A percentile compares a stretch with the other conserved stretches of the same genome.
Conservation (phyloP, 92 coral and sea anemone genomes). For the Blastomussa wellsi region DNA sequence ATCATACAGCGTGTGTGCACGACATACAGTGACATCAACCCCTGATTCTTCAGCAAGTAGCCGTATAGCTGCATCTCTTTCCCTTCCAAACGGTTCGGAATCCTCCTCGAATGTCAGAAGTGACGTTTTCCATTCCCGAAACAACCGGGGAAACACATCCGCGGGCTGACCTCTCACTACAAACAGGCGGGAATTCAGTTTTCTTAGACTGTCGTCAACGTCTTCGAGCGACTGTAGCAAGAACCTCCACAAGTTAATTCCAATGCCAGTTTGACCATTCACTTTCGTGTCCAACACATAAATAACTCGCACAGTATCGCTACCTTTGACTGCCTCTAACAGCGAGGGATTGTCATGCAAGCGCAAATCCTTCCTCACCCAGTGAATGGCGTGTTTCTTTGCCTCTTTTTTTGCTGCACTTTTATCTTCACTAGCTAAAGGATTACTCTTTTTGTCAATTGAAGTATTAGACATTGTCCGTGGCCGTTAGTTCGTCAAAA, state of each 20-base stretch:
- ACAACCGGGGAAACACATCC: conserved; percentile 72
- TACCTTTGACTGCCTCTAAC: conserved; percentile 68
- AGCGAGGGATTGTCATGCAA: conserved; percentile 95
- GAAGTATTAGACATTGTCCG: not conserved
- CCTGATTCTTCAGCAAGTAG: conserved; percentile 77
- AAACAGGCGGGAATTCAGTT: conserved; percentile 77
- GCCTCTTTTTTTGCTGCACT: not conserved
- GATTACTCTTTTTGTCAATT: not conserved
- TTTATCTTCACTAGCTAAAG: not conserved
- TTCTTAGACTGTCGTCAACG: conserved; percentile 77
- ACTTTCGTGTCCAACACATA: conserved; percentile 82
- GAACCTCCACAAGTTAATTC: conserved; percentile 81
- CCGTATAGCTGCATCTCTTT: conserved; percentile 80
- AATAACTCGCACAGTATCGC: conserved; percentile 76
- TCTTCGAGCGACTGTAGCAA: conserved; percentile 85
- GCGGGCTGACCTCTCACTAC: conserved; percentile 90
- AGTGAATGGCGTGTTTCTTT: conserved; percentile 71
- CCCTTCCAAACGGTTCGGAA: conserved; percentile 89
- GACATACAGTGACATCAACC: conserved; percentile 69
- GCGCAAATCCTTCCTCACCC: conserved; percentile 91
- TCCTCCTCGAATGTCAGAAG: conserved; percentile 86
- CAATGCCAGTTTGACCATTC: conserved; percentile 54
- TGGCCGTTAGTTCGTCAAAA: not conserved
- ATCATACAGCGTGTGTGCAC: conserved; percentile 85
- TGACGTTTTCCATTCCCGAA: conserved; percentile 81